A percentile compares a stretch with the other conserved stretches of the same genome.
These are phyloP conservation scores for Saguinus imperator DNA, from an alignment of 2,113 vertebrate species.

Conservation along the genomic window DNA sequence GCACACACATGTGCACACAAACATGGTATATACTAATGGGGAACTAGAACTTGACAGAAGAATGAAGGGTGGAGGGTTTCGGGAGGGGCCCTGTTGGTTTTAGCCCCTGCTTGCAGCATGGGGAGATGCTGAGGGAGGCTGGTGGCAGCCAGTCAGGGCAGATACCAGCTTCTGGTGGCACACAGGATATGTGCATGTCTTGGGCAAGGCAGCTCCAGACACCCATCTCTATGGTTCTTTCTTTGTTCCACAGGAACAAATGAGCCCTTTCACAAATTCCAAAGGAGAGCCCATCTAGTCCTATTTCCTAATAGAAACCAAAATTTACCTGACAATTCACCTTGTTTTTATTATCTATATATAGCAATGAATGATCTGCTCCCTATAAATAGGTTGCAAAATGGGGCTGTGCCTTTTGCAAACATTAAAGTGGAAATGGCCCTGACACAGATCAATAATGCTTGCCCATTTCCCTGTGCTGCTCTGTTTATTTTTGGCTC, in stretches of 20 bases:
- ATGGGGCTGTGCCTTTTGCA: conserved; percentile 55
- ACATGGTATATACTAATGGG: background rate
- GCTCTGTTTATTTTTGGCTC: conserved; percentile 69
- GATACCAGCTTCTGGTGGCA: background rate
- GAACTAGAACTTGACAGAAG: background rate
- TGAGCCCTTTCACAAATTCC: background rate
- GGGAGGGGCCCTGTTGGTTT: background rate
- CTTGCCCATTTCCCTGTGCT: conserved; percentile 50
- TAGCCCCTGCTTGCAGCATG: background rate
- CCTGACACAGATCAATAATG: conserved; percentile 71
- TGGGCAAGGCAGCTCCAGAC: background rate
- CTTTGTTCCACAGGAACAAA: background rate
- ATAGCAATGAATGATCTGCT: conserved; percentile 30
- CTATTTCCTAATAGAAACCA: conserved; percentile 16
- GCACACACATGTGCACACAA: background rate
- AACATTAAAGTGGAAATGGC: conserved; percentile 70
- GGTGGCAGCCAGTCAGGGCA: background rate
- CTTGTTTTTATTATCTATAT: conserved; percentile 50
- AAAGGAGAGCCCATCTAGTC: conserved; percentile 5
- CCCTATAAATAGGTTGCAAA: conserved; percentile 65
- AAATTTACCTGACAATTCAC: conserved; percentile 31
- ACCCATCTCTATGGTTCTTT: background rate
- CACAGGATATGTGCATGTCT: background rate
- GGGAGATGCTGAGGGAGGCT: background rate
- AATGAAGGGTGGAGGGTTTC: background rate